A percentile compares a stretch with the other conserved stretches of the same genome.
Conservation (phyloP, 2,888 invertebrate genomes). For the Hyles lineata region DNA sequence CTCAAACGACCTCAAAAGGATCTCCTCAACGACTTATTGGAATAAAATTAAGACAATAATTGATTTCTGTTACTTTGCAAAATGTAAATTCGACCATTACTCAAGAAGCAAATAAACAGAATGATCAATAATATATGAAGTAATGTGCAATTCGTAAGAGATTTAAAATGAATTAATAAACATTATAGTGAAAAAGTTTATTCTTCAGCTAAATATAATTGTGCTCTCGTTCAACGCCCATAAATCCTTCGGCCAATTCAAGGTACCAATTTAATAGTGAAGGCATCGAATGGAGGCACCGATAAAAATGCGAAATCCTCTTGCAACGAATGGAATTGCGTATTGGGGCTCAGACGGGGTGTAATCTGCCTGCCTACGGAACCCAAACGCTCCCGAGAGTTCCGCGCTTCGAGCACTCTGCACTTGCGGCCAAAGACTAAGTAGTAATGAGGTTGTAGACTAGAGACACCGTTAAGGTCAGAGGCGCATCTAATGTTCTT, state of each 20-base stretch:
- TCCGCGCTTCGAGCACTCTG: conserved; percentile 61
- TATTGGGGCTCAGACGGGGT: conserved; percentile 82
- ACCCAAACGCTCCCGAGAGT: conserved; percentile 78
- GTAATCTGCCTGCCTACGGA: conserved; percentile 81
- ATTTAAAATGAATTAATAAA: too few relatives aligned
- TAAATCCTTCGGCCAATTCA: conserved; percentile 39
- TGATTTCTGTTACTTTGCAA: too few relatives aligned
- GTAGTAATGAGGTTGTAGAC: conserved; percentile 7
- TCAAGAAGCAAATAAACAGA: too few relatives aligned
- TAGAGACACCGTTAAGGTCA: conserved; percentile 8
- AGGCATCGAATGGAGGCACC: conserved; percentile 61
- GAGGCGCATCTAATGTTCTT: too few relatives aligned
- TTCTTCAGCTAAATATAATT: conserved; percentile 27
- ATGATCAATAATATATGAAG: too few relatives aligned
- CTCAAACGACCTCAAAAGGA: too few relatives aligned
- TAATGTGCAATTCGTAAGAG: too few relatives aligned
- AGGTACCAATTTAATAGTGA: conserved; percentile 66
- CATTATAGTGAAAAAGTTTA: background rate
- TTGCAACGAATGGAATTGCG: conserved; percentile 80
- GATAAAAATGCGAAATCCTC: conserved; percentile 81
- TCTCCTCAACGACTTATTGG: too few relatives aligned
- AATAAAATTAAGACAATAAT: too few relatives aligned
- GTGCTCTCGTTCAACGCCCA: conserved; percentile 32
- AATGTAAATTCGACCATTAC: too few relatives aligned
- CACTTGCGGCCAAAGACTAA: conserved; percentile 66